Base-by-base conservation (phyloP, 2,797 vertebrate genomes). In the Calcarius lapponicus region DNA sequence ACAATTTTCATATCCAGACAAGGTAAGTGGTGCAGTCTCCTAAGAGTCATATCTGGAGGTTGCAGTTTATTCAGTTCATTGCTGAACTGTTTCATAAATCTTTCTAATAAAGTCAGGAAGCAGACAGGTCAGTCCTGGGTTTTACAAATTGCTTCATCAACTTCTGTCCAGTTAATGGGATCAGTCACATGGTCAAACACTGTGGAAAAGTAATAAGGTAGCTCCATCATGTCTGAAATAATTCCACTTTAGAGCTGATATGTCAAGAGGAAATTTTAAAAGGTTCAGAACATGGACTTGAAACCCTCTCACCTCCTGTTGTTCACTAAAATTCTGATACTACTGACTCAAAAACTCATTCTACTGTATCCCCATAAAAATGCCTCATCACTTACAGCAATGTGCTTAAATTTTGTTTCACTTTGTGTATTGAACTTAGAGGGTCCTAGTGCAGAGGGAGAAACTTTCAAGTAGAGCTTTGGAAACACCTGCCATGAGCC, bases 1-100 rank as follows among this genome's bases (percentile, higher is more conserved):
- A 99, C 97, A 99, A 99, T 97, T 99, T 99, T 97, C 99, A 99
- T 97, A 99, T 99, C 96, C 99, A 99, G 98, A 99, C 99, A 90
- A 99, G 99, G 99, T 99, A 97, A 96, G 96, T 15, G 4, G 32
- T 36, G 21, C 9, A 10, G 18, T 69, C 50, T 70, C 17, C 26
- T 53, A 29, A 70, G 20, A 62, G 21, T 83, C 17, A 2, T 48
- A 31, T 51, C 38, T 72, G 48, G 60, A 66, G 15, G 66, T 28
- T 56, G 26, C 13, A 78, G 10, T 78, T 74, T 28, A 25, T 67
- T 82, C 25, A 25, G 34, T 8, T 83, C 32, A 22, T 32, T 50
- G 32, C 69, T 88, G 70, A 81, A 70, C 31, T 53, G 16, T 90
- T 92, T 74, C 18, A 17, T 61, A 36, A 10, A 22, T 90, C 19